Percentiles rank a stretch among this genome's conserved stretches.
These are phyloP conservation scores for Drosophila cracens DNA, from an alignment of 2,888 invertebrate genomes.

Conservation along the genomic window DNA sequence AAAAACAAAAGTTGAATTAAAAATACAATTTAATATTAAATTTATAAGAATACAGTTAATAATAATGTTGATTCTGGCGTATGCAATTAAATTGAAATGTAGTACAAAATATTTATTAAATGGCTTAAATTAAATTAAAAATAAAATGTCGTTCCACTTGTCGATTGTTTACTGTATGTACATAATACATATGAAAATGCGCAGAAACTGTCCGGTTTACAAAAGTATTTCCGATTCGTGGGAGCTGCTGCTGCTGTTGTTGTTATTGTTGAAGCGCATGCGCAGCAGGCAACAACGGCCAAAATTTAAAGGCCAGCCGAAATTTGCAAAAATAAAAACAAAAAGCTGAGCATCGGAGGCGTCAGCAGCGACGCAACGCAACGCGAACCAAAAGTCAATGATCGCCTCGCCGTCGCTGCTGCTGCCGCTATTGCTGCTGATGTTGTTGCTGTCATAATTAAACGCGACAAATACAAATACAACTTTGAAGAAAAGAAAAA, in stretches of 20 bases:
- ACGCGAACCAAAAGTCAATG: slow-evolving; percentile 64
- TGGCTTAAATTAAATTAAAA: background rate
- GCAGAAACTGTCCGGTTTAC: background rate
- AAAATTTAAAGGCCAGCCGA: slow-evolving; percentile 43
- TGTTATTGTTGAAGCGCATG: slow-evolving; percentile 28
- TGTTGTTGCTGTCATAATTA: slow-evolving; percentile 76
- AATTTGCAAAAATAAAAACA: slow-evolving; percentile 38
- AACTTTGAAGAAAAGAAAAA: slow-evolving; percentile 74
- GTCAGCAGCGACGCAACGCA: slow-evolving; percentile 34
- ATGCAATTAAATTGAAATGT: no score
- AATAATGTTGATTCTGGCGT: no score
- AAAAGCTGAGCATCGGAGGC: slow-evolving; percentile 48
- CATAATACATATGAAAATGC: background rate
- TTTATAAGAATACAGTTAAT: no score
- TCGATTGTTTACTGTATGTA: background rate
- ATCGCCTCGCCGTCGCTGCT: slow-evolving; percentile 61
- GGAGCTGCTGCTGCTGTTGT: slow-evolving; percentile 2
- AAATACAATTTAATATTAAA: no score
- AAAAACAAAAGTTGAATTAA: no score
- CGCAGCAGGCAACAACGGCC: slow-evolving; percentile 43
- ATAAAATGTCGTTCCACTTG: background rate
- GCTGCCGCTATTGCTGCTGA: slow-evolving; percentile 25
- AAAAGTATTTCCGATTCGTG: slow-evolving; percentile 21
- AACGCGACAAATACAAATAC: slow-evolving; percentile 79
- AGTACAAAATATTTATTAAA: no score